Conservation (phyloP, 2,888 invertebrate species). For the Pheosia gnoma region DNA sequence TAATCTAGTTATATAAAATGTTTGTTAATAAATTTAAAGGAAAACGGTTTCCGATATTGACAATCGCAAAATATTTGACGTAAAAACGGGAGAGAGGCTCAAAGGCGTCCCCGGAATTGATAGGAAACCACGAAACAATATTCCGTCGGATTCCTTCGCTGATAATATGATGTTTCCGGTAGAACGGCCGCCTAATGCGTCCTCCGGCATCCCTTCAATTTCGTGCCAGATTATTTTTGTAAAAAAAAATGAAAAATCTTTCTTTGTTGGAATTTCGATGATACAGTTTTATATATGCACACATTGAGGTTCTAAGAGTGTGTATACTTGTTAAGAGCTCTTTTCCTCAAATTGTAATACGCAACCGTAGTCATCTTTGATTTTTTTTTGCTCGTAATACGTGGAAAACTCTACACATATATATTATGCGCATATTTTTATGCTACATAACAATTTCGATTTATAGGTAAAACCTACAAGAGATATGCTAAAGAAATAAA, state of each 20-base stretch:
- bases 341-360: background rate
- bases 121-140: conserved; percentile 70
- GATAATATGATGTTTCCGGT: conserved; percentile 72
- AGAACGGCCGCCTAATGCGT: conserved; percentile 59
- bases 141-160: conserved; percentile 55
- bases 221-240: conserved; percentile 52
- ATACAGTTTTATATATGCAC: background rate
- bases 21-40: conserved; percentile 27
- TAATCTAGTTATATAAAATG: background rate
- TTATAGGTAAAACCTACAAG: too few relatives aligned
- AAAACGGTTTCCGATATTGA: conserved; percentile 43
- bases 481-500: too few relatives aligned
- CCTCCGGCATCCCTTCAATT: conserved; percentile 52
- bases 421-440: too few relatives aligned
- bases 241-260: conserved; percentile 14
- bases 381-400: background rate
- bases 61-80: conserved; percentile 44
- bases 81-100: conserved; percentile 37
- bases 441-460: too few relatives aligned
- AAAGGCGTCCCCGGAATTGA: conserved; percentile 52
- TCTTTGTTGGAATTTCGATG: background rate
- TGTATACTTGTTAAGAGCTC: background rate
- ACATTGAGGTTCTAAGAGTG: background rate
- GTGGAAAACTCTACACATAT: too few relatives aligned
- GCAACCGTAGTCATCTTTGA: background rate